Evolutionary conservation across 2,113 vertebrate genomes (phyloP), one percentile per base, ranked within the genome.

Genomic region (Spizaetus ornatus): DNA sequence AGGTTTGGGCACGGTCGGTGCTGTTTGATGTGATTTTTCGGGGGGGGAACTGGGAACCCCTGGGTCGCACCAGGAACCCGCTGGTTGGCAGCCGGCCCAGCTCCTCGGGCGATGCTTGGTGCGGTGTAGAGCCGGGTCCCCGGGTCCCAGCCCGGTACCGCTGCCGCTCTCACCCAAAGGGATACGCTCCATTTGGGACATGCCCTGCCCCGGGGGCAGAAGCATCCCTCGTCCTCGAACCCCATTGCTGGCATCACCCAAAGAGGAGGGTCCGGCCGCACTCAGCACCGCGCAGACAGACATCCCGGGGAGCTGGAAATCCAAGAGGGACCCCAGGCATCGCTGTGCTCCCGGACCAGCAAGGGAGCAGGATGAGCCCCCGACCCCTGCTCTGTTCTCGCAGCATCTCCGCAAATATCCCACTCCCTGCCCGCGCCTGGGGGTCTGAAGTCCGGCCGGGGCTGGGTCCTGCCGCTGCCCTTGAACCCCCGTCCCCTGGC

Each of bases 71-170:
- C 36, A 31, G 61, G n/a, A 53, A 50, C 18, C 16, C 0, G 3
- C 32, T 1, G 34, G 16, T 4, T 1, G 1, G 58, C 48, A 73
- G 82, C 48, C 5, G 3, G 6, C 36, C 43, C 20, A 3, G n/a
- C 32, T 16, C 16, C 45, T 15, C 0, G 0, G 31, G 61, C 2
- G 42, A 53, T 31, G 50, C 61, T 11, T 1, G 6, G 25, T 4
- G 42, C 2, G 21, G 36, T 1, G 55, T 22, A 50, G 62, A 50
- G 62, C 25, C 8, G 8, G 31, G 53, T 56, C 19, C 38, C 19
- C 3, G 0, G 7, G 27, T 63, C 1, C 32, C 67, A 59, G 53
- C 29, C 36, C 0, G 3, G 34, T 78, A 63, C 25, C 59, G 36
- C 11, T 9, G 3, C 5, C 1, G 3, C 74, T 55, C 18, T 16